phyloP scores from a whole-genome alignment of 2,113 vertebrate genomes.

The Motacilla alba region DNA sequence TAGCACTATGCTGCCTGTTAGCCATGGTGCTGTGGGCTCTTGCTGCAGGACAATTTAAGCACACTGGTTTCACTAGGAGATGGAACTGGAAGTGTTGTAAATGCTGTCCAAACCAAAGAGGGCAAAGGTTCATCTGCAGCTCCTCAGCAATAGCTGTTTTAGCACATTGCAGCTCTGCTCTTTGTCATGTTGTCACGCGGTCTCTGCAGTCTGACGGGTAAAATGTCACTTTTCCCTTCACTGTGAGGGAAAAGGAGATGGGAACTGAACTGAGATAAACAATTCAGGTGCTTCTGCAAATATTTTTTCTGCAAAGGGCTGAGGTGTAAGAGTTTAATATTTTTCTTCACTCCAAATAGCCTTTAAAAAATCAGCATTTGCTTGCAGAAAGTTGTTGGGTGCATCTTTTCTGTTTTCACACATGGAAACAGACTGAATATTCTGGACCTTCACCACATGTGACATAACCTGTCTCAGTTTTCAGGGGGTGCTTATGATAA shows the following conservation, averaged over 20 bases:
- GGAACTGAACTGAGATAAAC: not conserved
- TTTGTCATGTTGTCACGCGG: rapidly evolving
- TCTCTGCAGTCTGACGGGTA: not conserved
- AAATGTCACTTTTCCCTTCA: not conserved
- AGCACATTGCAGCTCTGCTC: not conserved
- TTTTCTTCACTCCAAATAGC: not conserved
- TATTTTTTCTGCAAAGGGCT: not conserved
- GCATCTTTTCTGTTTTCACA: not conserved
- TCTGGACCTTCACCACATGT: not conserved
- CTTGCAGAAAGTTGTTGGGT: not conserved
- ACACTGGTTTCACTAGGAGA: not conserved
- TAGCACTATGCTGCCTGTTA: not conserved
- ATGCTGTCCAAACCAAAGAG: not conserved
- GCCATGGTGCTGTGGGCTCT: not conserved
- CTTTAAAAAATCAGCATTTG: not conserved
- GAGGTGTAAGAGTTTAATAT: not conserved
- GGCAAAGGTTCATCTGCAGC: not conserved
- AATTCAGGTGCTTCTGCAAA: not conserved
- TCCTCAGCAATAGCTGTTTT: not conserved
- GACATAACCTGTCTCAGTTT: not conserved
- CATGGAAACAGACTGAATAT: not conserved
- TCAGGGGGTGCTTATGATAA: not conserved
- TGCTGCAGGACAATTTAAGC: not conserved
- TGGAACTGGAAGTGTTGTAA: not conserved
- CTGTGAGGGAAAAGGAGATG: not conserved